A percentile compares a stretch with the other conserved stretches of the same genome.
Evolutionary conservation across 2,797 vertebrate species (phyloP).

Genomic region (Eremophila alpestris): DNA sequence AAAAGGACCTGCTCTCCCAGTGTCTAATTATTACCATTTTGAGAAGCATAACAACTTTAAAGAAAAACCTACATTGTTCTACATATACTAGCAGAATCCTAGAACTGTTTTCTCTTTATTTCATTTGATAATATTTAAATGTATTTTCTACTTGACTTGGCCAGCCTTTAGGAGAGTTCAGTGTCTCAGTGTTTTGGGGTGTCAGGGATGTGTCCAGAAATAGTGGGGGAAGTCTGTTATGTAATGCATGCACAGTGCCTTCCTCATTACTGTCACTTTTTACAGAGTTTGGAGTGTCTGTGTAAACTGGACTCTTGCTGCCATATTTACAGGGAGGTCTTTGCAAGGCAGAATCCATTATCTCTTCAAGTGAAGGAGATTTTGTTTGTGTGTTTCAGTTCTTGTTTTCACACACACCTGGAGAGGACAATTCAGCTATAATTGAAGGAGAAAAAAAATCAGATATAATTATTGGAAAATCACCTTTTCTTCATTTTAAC

Average conservation of each 20-base stretch:
- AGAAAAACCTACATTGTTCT: background rate
- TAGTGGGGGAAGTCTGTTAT: background rate
- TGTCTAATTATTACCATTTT: background rate
- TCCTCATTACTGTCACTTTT: background rate
- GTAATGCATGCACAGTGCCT: background rate
- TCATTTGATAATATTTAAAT: background rate
- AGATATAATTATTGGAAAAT: background rate
- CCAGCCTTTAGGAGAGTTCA: background rate
- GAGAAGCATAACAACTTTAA: background rate
- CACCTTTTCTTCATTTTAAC: background rate
- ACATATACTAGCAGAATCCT: background rate
- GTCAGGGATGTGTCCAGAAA: background rate
- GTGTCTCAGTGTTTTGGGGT: background rate
- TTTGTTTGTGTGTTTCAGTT: conserved; percentile 79
- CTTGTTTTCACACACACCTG: conserved; percentile 74
- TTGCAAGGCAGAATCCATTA: conserved; percentile 77
- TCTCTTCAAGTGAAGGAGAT: conserved; percentile 81
- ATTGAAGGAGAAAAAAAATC: background rate
- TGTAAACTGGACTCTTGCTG: background rate
- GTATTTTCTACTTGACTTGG: background rate
- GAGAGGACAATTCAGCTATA: conserved; percentile 80
- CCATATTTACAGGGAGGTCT: background rate
- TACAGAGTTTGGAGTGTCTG: background rate
- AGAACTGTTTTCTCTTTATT: background rate
- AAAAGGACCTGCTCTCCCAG: background rate